Evolutionary conservation across 2,888 invertebrate genomes (phyloP), one percentile per base, ranked within the genome.

Genomic region (Anticlea derivata): DNA sequence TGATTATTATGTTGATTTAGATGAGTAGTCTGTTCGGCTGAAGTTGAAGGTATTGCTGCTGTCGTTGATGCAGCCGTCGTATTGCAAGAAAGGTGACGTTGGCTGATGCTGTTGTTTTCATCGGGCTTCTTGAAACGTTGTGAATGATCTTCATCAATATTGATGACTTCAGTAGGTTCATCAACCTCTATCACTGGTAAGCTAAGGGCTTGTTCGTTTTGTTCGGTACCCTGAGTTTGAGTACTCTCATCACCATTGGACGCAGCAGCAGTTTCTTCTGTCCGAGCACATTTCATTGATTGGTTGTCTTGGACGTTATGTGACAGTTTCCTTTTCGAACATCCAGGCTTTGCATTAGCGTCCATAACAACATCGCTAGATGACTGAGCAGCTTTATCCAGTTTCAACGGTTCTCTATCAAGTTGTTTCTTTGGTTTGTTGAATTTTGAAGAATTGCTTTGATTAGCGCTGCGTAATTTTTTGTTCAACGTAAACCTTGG

Each of bases 371-470:
- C 34, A 34, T 10, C 10, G n/a, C 35, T 35, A 24, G 37, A 37
- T 26, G 24, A 24, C 12, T 24, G 37, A 37, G 37, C 37, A 37
- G 13, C 13, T 37, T 37, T 12, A 37, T 24, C 13, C 2, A 26
- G 24, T 24, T 37, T 37, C 5, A 26, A 13, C 24, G 13, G 37
- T 26, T 37, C 24, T 5, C 4, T 23, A 26, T 26, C 13, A 24
- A 13, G 12, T 13, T 24, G 12, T 26, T 37, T 13, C 24, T 13
- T 37, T 11, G 24, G 24, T 24, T 37, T 12, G 24, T 37, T 37
- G 7, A 12, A 26, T 26, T 24, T 12, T 7, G 13, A 13, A 5
- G n/a, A 37, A 13, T 26, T 7, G 12, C 5, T 24, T 37, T 24
- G 37, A 26, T 13, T 37, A 6, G 37, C 24, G 13, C 24, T 24